Conservation (phyloP, 1,140 invertebrate genomes). For the Lucilia cuprina region DNA sequence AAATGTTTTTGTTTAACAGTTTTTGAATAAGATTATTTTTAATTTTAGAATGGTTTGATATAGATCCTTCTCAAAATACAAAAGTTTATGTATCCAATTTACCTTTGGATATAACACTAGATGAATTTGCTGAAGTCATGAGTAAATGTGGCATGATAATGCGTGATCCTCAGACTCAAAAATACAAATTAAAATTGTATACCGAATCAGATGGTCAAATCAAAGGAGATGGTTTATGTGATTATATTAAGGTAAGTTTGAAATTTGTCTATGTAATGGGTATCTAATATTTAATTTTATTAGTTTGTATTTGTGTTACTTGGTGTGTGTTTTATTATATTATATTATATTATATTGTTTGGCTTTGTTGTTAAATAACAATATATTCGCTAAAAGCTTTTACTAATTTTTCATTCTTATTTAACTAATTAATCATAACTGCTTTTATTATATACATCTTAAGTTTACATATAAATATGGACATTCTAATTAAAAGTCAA, state of each 20-base stretch:
- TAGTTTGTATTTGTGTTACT: not conserved
- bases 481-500: too few relatives aligned
- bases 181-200: conserved; percentile 96
- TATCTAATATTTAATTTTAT: not conserved
- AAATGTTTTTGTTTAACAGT: not conserved
- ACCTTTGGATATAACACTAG: conserved; percentile 86
- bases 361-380: too few relatives aligned
- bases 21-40: not conserved
- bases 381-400: too few relatives aligned
- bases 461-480: too few relatives aligned
- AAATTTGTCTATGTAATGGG: not conserved
- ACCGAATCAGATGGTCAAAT: conserved; percentile 80
- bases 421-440: too few relatives aligned
- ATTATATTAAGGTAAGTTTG: conserved; percentile 87
- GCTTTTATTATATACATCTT: too few relatives aligned
- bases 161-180: conserved; percentile 80
- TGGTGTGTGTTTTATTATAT: not conserved
- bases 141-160: conserved; percentile 96
- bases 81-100: conserved; percentile 97
- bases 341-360: too few relatives aligned
- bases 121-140: conserved; percentile 91
- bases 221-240: conserved; percentile 97
- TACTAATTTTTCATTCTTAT: too few relatives aligned
- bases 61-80: conserved; percentile 91
- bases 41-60: conserved; percentile 86